Base-by-base conservation (phyloP, 2,888 invertebrate genomes). In the Dioctria linearis region DNA sequence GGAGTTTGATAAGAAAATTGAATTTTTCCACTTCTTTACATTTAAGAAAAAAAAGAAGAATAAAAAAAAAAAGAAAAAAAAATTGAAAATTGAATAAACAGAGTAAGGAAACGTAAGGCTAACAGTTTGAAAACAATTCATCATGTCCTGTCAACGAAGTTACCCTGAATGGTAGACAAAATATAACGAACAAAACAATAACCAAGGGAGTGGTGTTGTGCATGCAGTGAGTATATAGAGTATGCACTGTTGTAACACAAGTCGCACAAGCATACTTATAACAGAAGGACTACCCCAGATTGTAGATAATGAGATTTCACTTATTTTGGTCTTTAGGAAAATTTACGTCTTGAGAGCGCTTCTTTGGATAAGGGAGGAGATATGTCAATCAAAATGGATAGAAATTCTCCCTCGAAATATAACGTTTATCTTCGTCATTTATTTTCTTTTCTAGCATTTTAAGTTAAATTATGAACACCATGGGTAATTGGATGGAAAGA, bases 61-160 rank as follows among this genome's bases (percentile, higher is more conserved):
- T 3, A 40, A 13, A 76, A n/a, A 2, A 6, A 49, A 49, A 49
- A 49, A 2, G 6, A 49, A 49, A 49, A 49, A 2, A 49, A 49
- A 49, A 11, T 49, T 49, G 40, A 73, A 73, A 78, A 79, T 54
- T 37, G 76, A 43, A 71, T 54, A 69, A 66, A 51, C 37, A 78
- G 11, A 71, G 25, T 25, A 25, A 80, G 39, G 40, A 51, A 57
- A 57, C 8, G 8, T 9, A 46, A 43, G 9, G 37, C 25, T 25
- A 42, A 59, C 54, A 39, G 43, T 76, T 13, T 46, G 46, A 79
- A 46, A 78, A 25, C 79, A 81, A 81, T 81, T 81, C 69, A 80
- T 81, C 81, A 81, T 81, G 61, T 51, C 67, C 75, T 75, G 79
- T 76, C 79, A 79, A 54, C 75, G 69, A 11, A 43, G 78, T 42